Percentiles rank a stretch among this genome's conserved stretches.
Evolutionary conservation across 2,888 invertebrate genomes (phyloP).

Genomic region (Colletes collaris): DNA sequence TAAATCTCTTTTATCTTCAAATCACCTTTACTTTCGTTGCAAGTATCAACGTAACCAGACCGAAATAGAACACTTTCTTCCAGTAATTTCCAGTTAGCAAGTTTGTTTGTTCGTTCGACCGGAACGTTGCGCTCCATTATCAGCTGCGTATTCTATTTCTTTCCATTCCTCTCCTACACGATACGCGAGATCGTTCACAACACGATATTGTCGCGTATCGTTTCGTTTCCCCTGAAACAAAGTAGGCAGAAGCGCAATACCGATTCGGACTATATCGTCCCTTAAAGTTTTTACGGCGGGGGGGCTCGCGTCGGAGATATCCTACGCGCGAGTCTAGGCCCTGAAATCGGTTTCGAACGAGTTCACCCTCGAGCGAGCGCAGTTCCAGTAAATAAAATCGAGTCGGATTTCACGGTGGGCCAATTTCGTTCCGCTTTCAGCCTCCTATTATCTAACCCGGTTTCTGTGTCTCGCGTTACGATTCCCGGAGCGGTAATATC

Average conservation of each 20-base stretch:
- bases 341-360: conserved; percentile 27
- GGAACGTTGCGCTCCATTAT: not conserved
- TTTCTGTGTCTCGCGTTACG: conserved; percentile 45
- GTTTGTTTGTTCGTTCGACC: no score
- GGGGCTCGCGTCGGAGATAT: conserved; percentile 19
- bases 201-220: not conserved
- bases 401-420: conserved; percentile 54
- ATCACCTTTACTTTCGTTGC: no score
- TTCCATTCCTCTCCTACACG: not conserved
- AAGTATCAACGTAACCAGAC: no score
- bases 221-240: not conserved
- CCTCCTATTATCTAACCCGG: conserved; percentile 56
- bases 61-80: no score
- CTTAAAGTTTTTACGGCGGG: conserved; percentile 41
- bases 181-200: conserved; percentile 33
- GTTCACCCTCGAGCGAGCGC: conserved; percentile 17
- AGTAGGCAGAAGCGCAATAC: conserved; percentile 17
- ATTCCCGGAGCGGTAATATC: conserved; percentile 16
- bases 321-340: conserved; percentile 22
- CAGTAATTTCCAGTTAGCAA: no score
- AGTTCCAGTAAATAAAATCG: conserved; percentile 42
- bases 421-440: conserved; percentile 53
- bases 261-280: conserved; percentile 59
- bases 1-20: no score
- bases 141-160: not conserved